These are phyloP conservation scores for Beris chalybata DNA, from an alignment of 2,888 invertebrate species.

Conservation along the genomic window DNA sequence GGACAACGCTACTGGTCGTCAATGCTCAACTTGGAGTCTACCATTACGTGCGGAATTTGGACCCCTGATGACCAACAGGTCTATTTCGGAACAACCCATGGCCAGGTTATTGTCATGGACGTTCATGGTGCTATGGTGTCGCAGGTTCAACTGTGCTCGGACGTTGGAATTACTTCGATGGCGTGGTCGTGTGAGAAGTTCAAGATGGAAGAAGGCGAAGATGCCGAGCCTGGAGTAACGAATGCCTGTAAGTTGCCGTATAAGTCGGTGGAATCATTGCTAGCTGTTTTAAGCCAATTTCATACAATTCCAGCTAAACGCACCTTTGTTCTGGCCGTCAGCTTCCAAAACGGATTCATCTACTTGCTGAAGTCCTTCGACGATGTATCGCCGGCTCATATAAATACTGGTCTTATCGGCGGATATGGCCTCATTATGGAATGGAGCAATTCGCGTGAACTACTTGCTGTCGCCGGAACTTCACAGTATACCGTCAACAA, in stretches of 20 bases:
- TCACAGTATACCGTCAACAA: constrained; percentile 52
- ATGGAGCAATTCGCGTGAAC: constrained; percentile 94
- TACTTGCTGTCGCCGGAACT: constrained; percentile 88
- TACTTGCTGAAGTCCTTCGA: constrained; percentile 89
- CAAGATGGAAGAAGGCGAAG: constrained; percentile 94
- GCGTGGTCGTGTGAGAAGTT: constrained; percentile 98
- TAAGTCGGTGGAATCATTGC: not conserved
- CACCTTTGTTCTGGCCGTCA: constrained; percentile 81
- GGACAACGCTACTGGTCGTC: constrained; percentile 99
- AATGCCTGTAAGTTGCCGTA: constrained; percentile 55
- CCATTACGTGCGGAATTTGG: constrained; percentile 97
- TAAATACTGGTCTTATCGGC: constrained; percentile 79
- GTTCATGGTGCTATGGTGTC: constrained; percentile 95
- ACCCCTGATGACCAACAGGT: constrained; percentile 97
- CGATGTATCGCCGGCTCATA: constrained; percentile 86
- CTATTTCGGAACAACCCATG: constrained; percentile 92
- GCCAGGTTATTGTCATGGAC: constrained; percentile 95
- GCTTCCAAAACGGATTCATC: constrained; percentile 86
- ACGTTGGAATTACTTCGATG: constrained; percentile 87
- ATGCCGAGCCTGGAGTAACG: constrained; percentile 63
- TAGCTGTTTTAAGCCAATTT: constrained; percentile 24
- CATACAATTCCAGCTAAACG: constrained; percentile 59
- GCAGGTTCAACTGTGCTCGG: constrained; percentile 82
- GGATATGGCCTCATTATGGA: constrained; percentile 82
- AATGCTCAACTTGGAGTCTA: constrained; percentile 90